A percentile compares a stretch with the other conserved stretches of the same genome.
These are phyloP conservation scores for Pardosa pseudoannulata DNA, from an alignment of 2,888 invertebrate genomes.

Conservation along the genomic window DNA sequence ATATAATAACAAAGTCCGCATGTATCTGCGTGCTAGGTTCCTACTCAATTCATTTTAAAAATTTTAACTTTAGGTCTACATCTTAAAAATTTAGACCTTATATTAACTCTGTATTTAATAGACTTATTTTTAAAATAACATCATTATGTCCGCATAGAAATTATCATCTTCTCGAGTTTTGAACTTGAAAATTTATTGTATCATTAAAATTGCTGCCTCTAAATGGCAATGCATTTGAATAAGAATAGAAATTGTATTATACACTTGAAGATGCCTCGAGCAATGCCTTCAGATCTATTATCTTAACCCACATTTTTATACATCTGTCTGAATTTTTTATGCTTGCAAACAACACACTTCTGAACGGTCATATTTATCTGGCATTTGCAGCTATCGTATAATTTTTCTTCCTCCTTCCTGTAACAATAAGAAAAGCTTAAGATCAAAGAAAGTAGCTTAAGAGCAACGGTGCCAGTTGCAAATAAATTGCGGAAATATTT, in stretches of 20 bases:
- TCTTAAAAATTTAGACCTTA: no score
- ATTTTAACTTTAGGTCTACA: no score
- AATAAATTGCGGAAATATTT: background rate
- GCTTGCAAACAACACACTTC: background rate
- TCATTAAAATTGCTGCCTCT: no score
- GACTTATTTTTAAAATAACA: no score
- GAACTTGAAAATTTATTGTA: no score
- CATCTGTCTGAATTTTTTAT: background rate
- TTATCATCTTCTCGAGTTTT: no score
- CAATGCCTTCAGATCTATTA: background rate
- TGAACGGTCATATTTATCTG: background rate
- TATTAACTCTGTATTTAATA: no score
- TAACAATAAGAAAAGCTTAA: background rate
- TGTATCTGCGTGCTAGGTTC: no score
- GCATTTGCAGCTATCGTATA: background rate
- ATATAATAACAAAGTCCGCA: no score
- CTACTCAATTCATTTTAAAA: no score
- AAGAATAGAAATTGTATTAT: background rate
- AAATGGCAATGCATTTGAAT: no score
- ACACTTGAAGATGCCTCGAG: background rate
- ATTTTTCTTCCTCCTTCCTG: conserved; percentile 33
- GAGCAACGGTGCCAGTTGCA: background rate
- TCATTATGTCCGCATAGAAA: no score
- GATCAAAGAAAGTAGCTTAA: background rate
- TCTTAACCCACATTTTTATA: conserved; percentile 40